Percentiles rank a stretch among this genome's conserved stretches.
These are phyloP conservation scores for Oscarella lobularis DNA, from an alignment of 37 sponge, comb jelly and placozoan genomes.

Conservation along the genomic window DNA sequence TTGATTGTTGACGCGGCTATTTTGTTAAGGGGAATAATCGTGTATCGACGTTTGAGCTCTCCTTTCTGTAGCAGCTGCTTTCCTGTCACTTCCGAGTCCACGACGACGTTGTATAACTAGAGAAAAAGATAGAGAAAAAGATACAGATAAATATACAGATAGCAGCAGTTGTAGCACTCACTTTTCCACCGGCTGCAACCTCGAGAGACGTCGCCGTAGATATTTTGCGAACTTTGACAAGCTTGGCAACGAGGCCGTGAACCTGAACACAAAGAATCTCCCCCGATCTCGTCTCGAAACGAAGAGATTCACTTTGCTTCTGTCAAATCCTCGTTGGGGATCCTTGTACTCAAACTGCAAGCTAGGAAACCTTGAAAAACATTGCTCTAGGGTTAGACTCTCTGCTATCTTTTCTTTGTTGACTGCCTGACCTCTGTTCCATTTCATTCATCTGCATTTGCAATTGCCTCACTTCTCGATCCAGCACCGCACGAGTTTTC, in stretches of 20 bases:
- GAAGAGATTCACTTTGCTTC: conserved; percentile 23
- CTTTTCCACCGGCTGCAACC: conserved; percentile 84
- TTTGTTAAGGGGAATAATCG: conserved; percentile 95
- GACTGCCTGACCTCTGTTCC: too few relatives aligned
- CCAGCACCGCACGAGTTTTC: too few relatives aligned
- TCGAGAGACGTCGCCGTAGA: conserved; percentile 81
- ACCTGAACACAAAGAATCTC: not conserved
- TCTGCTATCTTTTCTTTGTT: too few relatives aligned
- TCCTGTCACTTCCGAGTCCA: conserved; percentile 84
- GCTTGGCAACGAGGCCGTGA: conserved; percentile 71
- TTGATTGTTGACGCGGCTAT: conserved; percentile 49
- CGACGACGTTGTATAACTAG: conserved; percentile 87
- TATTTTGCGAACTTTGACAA: conserved; percentile 50
- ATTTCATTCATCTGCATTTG: too few relatives aligned
- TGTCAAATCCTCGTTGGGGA: conserved; percentile 56
- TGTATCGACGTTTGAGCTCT: conserved; percentile 57
- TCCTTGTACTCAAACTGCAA: conserved; percentile 72
- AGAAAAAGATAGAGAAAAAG: conserved; percentile 2
- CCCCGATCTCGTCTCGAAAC: not conserved
- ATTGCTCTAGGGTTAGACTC: not conserved
- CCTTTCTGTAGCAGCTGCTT: conserved; percentile 79
- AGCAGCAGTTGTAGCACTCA: conserved; percentile 10
- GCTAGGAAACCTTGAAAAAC: conserved; percentile 47
- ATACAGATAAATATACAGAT: not conserved
- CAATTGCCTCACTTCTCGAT: too few relatives aligned